phyloP scores from a whole-genome alignment of 2,797 vertebrate species.

The Melanotaenia nigrans region DNA sequence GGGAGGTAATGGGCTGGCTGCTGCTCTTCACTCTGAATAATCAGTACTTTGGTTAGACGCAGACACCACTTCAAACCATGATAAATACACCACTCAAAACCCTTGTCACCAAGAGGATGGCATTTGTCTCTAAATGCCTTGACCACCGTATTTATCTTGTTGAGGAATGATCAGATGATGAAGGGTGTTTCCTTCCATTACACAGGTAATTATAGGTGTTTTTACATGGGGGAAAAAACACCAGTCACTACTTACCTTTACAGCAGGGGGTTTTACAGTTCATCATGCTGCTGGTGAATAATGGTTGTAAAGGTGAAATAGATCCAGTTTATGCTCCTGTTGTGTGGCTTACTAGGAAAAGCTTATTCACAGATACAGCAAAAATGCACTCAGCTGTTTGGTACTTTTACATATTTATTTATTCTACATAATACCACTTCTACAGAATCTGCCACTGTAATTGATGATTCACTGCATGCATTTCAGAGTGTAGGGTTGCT shows the following conservation, averaged over 20 bases:
- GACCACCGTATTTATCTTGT: conserved; percentile 82
- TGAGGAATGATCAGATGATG: conserved; percentile 83
- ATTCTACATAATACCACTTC: conserved; percentile 63
- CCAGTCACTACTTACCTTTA: conserved; percentile 54
- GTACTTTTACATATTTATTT: conserved; percentile 57
- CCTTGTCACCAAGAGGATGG: conserved; percentile 68
- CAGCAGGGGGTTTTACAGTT: conserved; percentile 32
- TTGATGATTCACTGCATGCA: conserved; percentile 67
- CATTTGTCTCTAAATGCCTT: conserved; percentile 78
- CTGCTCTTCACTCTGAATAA: conserved; percentile 83
- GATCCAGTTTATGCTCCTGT: conserved; percentile 41
- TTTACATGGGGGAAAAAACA: conserved; percentile 55
- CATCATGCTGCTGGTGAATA: conserved; percentile 27
- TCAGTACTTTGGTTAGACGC: conserved; percentile 79
- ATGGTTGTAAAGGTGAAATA: conserved; percentile 37
- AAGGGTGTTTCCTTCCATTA: conserved; percentile 73
- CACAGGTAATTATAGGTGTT: conserved; percentile 75
- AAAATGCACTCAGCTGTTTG: conserved; percentile 41
- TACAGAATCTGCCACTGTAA: conserved; percentile 52
- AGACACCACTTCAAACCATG: conserved; percentile 82
- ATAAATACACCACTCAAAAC: conserved; percentile 83
- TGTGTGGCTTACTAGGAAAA: conserved; percentile 15
- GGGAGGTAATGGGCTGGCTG: conserved; percentile 79
- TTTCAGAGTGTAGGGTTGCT: conserved; percentile 47
- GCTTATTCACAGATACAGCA: conserved; percentile 33